Evolutionary conservation across 2,888 invertebrate genomes (phyloP).

Genomic region (Masnerella sp.): DNA sequence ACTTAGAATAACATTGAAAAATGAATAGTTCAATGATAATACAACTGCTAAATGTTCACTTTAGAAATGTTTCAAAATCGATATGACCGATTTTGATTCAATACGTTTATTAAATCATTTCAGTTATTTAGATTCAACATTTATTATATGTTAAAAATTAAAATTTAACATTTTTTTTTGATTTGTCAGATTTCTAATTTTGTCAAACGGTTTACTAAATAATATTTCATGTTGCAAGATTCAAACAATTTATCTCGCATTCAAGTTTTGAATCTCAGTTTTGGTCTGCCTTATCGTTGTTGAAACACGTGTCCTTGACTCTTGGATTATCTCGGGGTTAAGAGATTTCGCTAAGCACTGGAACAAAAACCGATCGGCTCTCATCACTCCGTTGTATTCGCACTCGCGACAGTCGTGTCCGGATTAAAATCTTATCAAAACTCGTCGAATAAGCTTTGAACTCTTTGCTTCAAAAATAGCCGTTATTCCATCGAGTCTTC

Average conservation of each 20-base stretch:
- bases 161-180: too few relatives aligned
- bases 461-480: constrained; percentile 15
- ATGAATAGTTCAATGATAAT: too few relatives aligned
- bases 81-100: too few relatives aligned
- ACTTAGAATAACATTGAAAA: too few relatives aligned
- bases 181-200: too few relatives aligned
- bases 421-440: constrained; percentile 43
- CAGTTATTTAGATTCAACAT: too few relatives aligned
- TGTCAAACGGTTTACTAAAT: too few relatives aligned
- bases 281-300: constrained; percentile 39
- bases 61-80: too few relatives aligned
- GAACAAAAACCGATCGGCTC: constrained; percentile 68
- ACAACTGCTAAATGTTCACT: too few relatives aligned
- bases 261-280: constrained; percentile 7
- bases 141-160: too few relatives aligned
- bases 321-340: constrained; percentile 72
- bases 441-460: constrained; percentile 29
- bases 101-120: too few relatives aligned
- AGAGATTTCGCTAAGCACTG: constrained; percentile 65
- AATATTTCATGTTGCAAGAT: not conserved
- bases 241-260: not conserved
- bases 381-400: constrained; percentile 40
- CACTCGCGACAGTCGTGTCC: constrained; percentile 19
- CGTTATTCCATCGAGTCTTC: constrained; percentile 5
- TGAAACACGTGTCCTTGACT: constrained; percentile 73